Base-by-base conservation (phyloP, 2,888 invertebrate genomes). In the Stomorhina lunata region DNA sequence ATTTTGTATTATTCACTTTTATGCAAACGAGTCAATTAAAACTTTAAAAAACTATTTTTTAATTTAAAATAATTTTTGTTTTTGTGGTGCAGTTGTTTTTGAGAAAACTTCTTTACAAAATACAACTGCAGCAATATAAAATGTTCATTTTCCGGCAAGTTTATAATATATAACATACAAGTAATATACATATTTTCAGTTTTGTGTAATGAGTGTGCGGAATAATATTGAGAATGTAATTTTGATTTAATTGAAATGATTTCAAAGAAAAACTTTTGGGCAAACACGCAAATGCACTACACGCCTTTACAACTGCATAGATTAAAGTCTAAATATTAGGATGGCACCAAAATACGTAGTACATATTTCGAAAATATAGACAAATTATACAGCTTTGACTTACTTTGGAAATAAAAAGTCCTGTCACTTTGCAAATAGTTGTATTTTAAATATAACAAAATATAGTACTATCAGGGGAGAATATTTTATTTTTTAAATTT, bases 1-100 rank as follows among this genome's bases (percentile, higher is more conserved):
- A 59, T 27, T 53, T 27, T 27, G 9, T 27, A 57, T 69, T 53
- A 53, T 53, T 27, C 61, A 73, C 50, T 63, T 63, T 53, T 73
- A 53, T 50, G 72, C 63, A 73, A 73, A 73, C 57, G 53, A 65
- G 63, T 73, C 73, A 73, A 73, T 73, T 73, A 73, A 73, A 73
- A 73, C 63, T 73, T 63, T n/a, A 27, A 12, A 57, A 12, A 73
- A 40, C 17, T 34, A 17, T 63, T 63, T 63, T 48, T 50, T 50
- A 22, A 37, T n/a, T 59, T 37, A 59, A 37, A 59, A 22, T 7
- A 59, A 37, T 37, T 37, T 59, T 7, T 37, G 20, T 22, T 55
- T 59, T 55, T 32, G 5, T 48, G 9, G 27, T 53, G 34, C 0
- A 34, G 34, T 59, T 59, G 3, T 34, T 59, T 37, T 59, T 59